Percentiles rank a stretch among this genome's conserved stretches.
Conservation (phyloP, 2,888 invertebrate species). For the Scaptomyza tumidula region DNA sequence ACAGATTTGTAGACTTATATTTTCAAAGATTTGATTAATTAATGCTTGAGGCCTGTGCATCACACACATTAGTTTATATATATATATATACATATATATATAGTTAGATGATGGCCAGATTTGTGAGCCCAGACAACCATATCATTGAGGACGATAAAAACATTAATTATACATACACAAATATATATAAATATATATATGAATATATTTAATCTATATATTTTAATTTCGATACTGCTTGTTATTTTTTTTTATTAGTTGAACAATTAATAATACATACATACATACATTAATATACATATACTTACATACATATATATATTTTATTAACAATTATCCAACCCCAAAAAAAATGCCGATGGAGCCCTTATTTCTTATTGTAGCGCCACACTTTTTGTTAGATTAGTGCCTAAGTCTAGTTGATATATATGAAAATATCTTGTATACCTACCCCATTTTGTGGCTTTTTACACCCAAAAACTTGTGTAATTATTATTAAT, state of each 20-base stretch:
- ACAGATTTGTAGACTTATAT: slow-evolving; percentile 46
- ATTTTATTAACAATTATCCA: slow-evolving; percentile 27
- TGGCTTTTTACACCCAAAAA: slow-evolving; percentile 78
- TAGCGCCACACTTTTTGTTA: slow-evolving; percentile 73
- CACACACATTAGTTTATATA: slow-evolving; percentile 6
- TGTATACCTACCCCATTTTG: slow-evolving; percentile 49
- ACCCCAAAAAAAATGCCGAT: slow-evolving; percentile 31
- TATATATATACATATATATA: background rate
- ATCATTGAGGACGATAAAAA: slow-evolving; percentile 55
- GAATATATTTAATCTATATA: slow-evolving; percentile 33
- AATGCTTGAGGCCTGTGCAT: slow-evolving; percentile 29
- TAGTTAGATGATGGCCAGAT: slow-evolving; percentile 8
- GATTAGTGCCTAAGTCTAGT: slow-evolving; percentile 78
- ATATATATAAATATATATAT: slow-evolving; percentile 4
- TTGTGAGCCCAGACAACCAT: slow-evolving; percentile 45
- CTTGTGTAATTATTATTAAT: slow-evolving; percentile 46
- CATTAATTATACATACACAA: slow-evolving; percentile 8
- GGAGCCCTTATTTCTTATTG: slow-evolving; percentile 51
- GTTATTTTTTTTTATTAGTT: slow-evolving; percentile 77
- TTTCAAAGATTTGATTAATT: slow-evolving; percentile 27
- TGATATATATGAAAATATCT: slow-evolving; percentile 21
- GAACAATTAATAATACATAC: slow-evolving; percentile 36
- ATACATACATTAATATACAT: slow-evolving; percentile 36
- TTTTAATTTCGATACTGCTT: slow-evolving; percentile 65
- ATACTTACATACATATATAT: slow-evolving; percentile 26